Percentiles rank a stretch among this genome's conserved stretches.
Conservation (phyloP, 1,140 invertebrate genomes). For the Microplitis demolitor region DNA sequence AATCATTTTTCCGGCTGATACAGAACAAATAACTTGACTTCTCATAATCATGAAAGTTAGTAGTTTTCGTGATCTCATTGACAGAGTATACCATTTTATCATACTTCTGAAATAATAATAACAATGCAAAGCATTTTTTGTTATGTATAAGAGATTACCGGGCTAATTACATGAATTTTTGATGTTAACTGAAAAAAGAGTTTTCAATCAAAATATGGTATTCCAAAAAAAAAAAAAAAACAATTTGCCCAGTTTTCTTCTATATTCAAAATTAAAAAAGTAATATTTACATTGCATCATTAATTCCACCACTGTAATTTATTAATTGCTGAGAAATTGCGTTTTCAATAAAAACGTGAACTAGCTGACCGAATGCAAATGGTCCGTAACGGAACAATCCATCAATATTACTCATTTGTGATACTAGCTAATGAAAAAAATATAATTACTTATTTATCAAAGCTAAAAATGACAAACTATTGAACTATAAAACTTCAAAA, state of each 20-base stretch:
- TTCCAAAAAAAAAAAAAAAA: no score
- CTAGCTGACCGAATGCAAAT: not conserved
- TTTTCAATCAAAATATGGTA: no score
- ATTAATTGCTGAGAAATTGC: not conserved
- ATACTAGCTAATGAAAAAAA: not conserved
- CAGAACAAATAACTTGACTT: conserved; percentile 1
- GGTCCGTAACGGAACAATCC: not conserved
- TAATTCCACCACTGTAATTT: not conserved
- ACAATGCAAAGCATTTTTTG: not conserved
- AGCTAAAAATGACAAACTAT: no score
- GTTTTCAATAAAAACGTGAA: not conserved
- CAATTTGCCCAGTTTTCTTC: not conserved
- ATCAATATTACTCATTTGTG: not conserved
- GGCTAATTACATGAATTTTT: no score
- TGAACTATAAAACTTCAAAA: no score
- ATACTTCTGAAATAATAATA: conserved; percentile 9
- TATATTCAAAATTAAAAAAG: not conserved
- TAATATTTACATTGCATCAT: not conserved
- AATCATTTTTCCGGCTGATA: conserved; percentile 26
- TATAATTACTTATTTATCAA: no score
- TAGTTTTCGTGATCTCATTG: conserved; percentile 22
- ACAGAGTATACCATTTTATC: conserved; percentile 22
- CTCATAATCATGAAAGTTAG: conserved; percentile 22
- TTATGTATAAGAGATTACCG: not conserved
- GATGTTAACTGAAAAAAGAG: no score